Conservation (phyloP, 2,797 vertebrate genomes). For the Periophthalmus magnuspinnatus region DNA sequence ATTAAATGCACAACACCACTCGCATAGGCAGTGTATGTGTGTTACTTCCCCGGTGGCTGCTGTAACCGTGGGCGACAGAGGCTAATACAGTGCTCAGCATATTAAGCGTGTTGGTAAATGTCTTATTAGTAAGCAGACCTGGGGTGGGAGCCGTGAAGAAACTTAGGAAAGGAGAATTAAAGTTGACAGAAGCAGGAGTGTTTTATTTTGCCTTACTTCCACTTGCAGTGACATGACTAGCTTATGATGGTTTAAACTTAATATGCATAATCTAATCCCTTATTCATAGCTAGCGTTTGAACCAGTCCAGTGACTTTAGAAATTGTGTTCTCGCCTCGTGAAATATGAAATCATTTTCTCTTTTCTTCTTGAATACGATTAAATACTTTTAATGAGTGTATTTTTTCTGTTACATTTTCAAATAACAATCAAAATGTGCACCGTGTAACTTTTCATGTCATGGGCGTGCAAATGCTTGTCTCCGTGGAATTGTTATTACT, state of each 20-base stretch:
- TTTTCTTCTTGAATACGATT: not conserved
- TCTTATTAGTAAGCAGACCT: conserved; percentile 45
- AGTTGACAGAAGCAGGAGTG: conserved; percentile 22
- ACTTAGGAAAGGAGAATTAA: conserved; percentile 31
- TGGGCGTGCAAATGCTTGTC: too few relatives aligned
- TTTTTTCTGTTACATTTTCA: not conserved
- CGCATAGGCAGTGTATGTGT: conserved; percentile 6
- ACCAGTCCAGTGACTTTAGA: conserved; percentile 1
- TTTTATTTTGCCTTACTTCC: conserved; percentile 13
- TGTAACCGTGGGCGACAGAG: conserved; percentile 20
- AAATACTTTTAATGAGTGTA: not conserved
- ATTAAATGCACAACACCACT: not conserved
- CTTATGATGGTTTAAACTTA: conserved; percentile 22
- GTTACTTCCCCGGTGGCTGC: conserved; percentile 16
- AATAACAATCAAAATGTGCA: not conserved
- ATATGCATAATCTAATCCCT: conserved; percentile 17
- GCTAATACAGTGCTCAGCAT: conserved; percentile 15
- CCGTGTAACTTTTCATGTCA: too few relatives aligned
- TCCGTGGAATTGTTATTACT: too few relatives aligned
- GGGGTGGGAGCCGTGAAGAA: conserved; percentile 18
- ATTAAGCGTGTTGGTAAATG: conserved; percentile 42
- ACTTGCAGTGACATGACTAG: conserved; percentile 13
- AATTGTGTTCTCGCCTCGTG: conserved; percentile 6
- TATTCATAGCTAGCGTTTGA: conserved; percentile 17
- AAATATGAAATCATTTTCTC: not conserved